Conservation (phyloP, 1,140 invertebrate genomes). For the Trinorchestia longiramus region DNA sequence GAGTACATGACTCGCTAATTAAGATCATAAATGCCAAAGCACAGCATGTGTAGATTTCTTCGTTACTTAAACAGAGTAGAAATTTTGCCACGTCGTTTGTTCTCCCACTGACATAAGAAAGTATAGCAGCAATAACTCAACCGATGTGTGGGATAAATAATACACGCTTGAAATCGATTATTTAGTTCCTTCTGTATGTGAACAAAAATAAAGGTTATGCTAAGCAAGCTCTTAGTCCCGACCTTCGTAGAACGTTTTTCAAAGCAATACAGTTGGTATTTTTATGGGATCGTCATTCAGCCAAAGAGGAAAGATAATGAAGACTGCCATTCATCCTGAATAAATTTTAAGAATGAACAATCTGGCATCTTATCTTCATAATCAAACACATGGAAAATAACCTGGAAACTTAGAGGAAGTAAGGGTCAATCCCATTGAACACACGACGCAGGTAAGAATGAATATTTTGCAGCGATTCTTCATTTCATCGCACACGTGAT, state of each 20-base stretch:
- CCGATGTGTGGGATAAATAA: neutral
- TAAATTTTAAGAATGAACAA: neutral
- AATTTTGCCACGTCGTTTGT: neutral
- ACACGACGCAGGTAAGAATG: neutral
- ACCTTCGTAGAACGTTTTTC: neutral
- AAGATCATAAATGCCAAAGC: neutral
- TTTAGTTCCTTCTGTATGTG: neutral
- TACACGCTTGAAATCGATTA: neutral
- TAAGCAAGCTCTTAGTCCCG: neutral
- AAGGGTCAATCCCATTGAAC: neutral
- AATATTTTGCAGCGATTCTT: no score
- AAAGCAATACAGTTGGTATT: neutral
- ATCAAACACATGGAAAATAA: neutral
- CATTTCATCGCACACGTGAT: no score
- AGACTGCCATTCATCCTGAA: neutral
- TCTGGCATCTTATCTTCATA: neutral
- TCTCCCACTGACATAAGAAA: neutral
- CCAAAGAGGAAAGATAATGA: neutral
- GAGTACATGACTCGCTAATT: neutral
- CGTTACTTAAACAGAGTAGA: no score
- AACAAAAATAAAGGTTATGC: no score
- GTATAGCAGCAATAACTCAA: neutral
- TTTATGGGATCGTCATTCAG: neutral
- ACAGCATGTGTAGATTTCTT: neutral
- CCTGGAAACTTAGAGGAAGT: neutral